Evolutionary conservation across 2,797 vertebrate genomes (phyloP), one percentile per base, ranked within the genome.

Genomic region (Bovichtus diacanthus): DNA sequence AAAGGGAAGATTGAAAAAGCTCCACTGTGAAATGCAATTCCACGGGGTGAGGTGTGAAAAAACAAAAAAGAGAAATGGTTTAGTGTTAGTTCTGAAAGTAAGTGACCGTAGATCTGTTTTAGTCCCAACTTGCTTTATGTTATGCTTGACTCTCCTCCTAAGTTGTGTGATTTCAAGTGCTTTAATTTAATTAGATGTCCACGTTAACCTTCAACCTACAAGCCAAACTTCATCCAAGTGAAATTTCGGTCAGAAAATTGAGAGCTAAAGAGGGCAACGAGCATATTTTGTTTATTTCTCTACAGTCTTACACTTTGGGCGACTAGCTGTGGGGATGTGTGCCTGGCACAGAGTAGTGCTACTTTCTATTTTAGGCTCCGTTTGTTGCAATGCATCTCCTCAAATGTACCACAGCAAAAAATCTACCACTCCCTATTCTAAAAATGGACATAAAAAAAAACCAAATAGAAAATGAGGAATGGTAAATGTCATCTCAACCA

Each of bases 181-280:
- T 78, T 70, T 79, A 56, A 63, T 65, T 80, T 18, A 75, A 79
- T 81, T 58, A 70, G 71, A 81, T 51, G 44, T 75, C 29, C 27
- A 67, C 41, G 73, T 80, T 78, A 78, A 85, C 56, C 76, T 78
- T 78, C 27, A 83, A 50, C 46, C 71, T 74, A 31, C 29, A 44
- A 79, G 29, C 23, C 49, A 71, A 70, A 78, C 61, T 55, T 67
- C 8, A 71, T 78, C 53, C 73, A 47, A 70, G 25, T 36, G 34
- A 74, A 81, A 72, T 64, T n/a, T 23, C 18, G n/a, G 59, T 54
- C n/a, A 61, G 43, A 19, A 75, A 59, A 65, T 43, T 70, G 31
- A 80, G 65, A 77, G 6, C 27, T 51, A 72, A 83, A 70, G 11
- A 53, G 27, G 5, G 23, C 27, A 67, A 47, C 66, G 47, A 51